Percentiles rank a stretch among this genome's conserved stretches.
These are phyloP conservation scores for Drosophila testacea DNA, from an alignment of 2,888 invertebrate genomes.

Conservation along the genomic window DNA sequence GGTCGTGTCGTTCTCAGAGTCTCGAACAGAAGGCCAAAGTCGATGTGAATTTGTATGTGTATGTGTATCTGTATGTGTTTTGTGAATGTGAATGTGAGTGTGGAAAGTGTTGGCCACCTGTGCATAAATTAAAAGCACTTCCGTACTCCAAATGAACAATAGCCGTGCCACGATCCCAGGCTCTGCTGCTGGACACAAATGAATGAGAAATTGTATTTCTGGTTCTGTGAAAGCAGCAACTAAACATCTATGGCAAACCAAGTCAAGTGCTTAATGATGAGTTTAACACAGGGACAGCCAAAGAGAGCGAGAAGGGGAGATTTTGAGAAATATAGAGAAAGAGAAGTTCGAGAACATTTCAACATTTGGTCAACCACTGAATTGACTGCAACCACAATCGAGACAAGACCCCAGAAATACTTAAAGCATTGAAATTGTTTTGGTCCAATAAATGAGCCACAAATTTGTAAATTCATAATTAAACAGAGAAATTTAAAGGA, in stretches of 20 bases:
- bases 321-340: neutral
- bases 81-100: slow-evolving; percentile 13
- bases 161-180: slow-evolving; percentile 7
- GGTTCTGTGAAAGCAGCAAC: slow-evolving; percentile 17
- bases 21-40: slow-evolving; percentile 19
- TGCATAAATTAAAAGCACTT: slow-evolving; percentile 73
- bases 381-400: slow-evolving; percentile 12
- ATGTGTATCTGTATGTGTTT: slow-evolving; percentile 18
- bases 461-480: slow-evolving; percentile 18
- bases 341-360: slow-evolving; percentile 20
- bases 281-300: neutral
- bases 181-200: slow-evolving; percentile 33
- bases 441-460: neutral
- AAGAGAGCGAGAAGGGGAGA: neutral
- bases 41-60: slow-evolving; percentile 10
- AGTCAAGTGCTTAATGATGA: slow-evolving; percentile 32
- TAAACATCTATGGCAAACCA: slow-evolving; percentile 10
- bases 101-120: slow-evolving; percentile 58
- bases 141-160: slow-evolving; percentile 60
- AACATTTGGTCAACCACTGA: slow-evolving; percentile 39
- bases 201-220: slow-evolving; percentile 50
- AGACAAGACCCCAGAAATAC: slow-evolving; percentile 12
- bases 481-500: neutral
- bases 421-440: slow-evolving; percentile 17
- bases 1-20: slow-evolving; percentile 24